Percentiles rank a stretch among this genome's conserved stretches.
Conservation (phyloP, 2,113 vertebrate species). For the Pangasianodon gigas region DNA sequence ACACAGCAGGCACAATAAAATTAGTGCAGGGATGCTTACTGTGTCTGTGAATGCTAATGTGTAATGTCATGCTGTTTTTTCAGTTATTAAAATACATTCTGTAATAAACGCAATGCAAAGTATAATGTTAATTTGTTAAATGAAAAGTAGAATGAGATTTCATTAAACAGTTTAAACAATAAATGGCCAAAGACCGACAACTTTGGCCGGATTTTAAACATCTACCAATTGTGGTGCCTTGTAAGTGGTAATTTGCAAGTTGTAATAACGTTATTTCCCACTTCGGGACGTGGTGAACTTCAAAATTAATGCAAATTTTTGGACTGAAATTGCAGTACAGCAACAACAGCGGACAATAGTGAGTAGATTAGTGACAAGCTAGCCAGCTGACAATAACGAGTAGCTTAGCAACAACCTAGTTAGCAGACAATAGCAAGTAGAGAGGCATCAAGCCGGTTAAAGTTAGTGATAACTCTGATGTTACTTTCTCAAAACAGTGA, state of each 20-base stretch:
- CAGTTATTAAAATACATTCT: background rate
- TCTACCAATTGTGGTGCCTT: background rate
- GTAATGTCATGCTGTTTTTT: background rate
- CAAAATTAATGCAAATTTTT: background rate
- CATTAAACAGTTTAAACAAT: background rate
- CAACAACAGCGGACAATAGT: background rate
- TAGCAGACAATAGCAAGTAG: background rate
- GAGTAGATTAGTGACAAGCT: background rate
- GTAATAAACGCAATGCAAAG: background rate
- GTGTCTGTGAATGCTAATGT: background rate
- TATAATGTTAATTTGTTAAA: background rate
- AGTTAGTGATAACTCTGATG: background rate
- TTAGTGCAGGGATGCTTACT: background rate
- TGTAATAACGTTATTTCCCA: background rate
- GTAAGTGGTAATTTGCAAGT: background rate
- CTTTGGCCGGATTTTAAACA: background rate
- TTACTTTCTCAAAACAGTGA: background rate
- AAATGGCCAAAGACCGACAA: background rate
- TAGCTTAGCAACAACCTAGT: background rate
- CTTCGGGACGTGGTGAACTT: background rate
- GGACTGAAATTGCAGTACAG: background rate
- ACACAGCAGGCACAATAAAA: background rate
- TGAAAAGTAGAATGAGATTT: background rate
- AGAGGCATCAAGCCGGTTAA: background rate
- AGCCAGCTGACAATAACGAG: background rate